phyloP scores from a whole-genome alignment of 2,888 invertebrate genomes.

The Lochmaea crataegi region DNA sequence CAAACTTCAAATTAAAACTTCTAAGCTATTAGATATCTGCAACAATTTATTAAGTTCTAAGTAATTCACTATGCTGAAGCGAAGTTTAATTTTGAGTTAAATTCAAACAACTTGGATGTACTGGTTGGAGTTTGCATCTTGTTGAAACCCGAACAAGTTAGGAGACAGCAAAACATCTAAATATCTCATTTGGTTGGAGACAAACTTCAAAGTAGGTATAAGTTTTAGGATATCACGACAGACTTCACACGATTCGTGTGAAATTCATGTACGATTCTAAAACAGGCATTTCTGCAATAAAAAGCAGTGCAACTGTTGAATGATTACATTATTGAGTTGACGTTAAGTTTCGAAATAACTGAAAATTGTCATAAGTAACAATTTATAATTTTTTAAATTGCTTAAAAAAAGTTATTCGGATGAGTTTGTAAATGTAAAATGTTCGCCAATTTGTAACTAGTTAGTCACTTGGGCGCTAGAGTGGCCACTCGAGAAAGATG shows the following conservation, averaged over 20 bases:
- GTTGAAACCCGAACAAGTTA: slow-evolving; percentile 19
- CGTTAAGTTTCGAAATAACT: too few relatives aligned
- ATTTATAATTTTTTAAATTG: too few relatives aligned
- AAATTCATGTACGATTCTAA: neutral
- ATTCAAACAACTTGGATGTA: slow-evolving; percentile 19
- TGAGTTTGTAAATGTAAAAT: too few relatives aligned
- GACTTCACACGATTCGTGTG: slow-evolving; percentile 19
- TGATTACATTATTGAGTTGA: too few relatives aligned
- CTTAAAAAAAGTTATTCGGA: too few relatives aligned
- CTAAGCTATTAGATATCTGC: neutral
- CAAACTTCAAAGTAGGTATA: slow-evolving; percentile 23
- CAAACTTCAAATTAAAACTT: neutral
- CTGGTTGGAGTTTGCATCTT: slow-evolving; percentile 29
- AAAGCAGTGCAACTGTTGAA: too few relatives aligned
- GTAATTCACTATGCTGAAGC: slow-evolving; percentile 8
- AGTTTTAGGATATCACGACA: slow-evolving; percentile 19
- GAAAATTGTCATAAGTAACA: too few relatives aligned
- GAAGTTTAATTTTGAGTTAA: slow-evolving; percentile 14
- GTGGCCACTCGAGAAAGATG: too few relatives aligned
- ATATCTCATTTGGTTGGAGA: slow-evolving; percentile 20
- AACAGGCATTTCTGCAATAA: neutral
- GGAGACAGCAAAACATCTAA: slow-evolving; percentile 25
- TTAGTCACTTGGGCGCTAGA: too few relatives aligned
- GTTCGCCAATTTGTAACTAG: too few relatives aligned
- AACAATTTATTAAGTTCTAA: slow-evolving; percentile 7